Conservation (phyloP, 2,113 vertebrate genomes). For the Mellivora capensis region DNA sequence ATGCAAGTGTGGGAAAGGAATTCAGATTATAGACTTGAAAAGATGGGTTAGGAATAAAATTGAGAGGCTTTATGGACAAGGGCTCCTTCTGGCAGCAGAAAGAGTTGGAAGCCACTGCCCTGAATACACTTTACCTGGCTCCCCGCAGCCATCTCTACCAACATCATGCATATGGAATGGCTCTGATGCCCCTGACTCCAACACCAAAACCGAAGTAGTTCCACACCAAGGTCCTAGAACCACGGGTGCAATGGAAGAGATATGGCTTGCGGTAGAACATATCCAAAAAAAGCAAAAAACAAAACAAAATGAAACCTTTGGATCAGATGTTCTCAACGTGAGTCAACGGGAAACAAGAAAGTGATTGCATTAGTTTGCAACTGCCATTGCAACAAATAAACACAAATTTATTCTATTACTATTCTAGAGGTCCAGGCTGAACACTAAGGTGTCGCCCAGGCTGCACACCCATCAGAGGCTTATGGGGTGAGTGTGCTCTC, state of each 20-base stretch:
- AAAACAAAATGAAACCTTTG: neutral
- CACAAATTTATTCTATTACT: neutral
- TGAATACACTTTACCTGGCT: neutral
- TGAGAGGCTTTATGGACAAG: neutral
- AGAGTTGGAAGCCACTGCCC: neutral
- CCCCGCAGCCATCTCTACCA: neutral
- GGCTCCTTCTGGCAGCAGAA: neutral
- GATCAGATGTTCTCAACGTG: neutral
- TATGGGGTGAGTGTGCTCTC: neutral
- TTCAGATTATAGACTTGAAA: neutral
- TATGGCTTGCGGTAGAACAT: neutral
- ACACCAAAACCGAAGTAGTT: neutral
- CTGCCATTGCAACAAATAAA: neutral
- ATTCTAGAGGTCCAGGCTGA: neutral
- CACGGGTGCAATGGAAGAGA: neutral
- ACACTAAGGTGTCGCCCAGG: neutral
- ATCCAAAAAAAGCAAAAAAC: neutral
- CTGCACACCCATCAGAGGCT: neutral
- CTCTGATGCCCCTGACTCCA: neutral
- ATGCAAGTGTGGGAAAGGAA: neutral
- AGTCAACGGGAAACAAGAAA: neutral
- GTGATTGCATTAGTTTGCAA: neutral
- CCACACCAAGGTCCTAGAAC: neutral
- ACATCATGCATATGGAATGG: too few relatives aligned
- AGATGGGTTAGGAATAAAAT: neutral